Conservation (phyloP, 2,113 vertebrate genomes). For the Pachycephala philippinensis region DNA sequence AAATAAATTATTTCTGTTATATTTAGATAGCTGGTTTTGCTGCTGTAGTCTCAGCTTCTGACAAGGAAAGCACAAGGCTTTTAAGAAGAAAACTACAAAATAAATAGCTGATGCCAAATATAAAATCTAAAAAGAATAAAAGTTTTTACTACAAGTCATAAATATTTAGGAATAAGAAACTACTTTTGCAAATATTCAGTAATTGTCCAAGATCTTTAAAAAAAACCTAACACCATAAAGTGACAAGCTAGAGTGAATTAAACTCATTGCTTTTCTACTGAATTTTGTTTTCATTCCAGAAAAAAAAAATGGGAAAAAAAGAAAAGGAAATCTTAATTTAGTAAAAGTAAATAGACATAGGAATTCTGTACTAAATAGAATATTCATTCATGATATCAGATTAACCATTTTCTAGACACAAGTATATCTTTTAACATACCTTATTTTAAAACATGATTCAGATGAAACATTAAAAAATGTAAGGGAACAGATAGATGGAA, state of each 20-base stretch:
- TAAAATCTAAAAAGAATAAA: background rate
- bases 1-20: background rate
- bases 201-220: background rate
- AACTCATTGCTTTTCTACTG: background rate
- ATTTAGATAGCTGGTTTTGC: background rate
- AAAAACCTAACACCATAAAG: background rate
- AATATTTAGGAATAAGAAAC: background rate
- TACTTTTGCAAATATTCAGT: background rate
- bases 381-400: background rate
- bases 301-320: background rate
- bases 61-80: background rate
- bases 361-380: background rate
- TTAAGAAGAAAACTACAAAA: background rate
- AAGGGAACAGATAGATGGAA: background rate
- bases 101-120: background rate
- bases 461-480: background rate
- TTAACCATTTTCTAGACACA: background rate
- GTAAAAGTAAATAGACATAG: background rate
- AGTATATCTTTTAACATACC: background rate
- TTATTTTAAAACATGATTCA: background rate
- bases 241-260: background rate
- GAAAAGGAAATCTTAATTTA: background rate
- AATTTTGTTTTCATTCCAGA: background rate
- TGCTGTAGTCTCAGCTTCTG: background rate
- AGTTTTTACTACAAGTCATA: background rate